These are phyloP conservation scores for Theonella swinhoei DNA, from an alignment of 37 sponge, comb jelly and placozoan genomes.

Conservation along the genomic window DNA sequence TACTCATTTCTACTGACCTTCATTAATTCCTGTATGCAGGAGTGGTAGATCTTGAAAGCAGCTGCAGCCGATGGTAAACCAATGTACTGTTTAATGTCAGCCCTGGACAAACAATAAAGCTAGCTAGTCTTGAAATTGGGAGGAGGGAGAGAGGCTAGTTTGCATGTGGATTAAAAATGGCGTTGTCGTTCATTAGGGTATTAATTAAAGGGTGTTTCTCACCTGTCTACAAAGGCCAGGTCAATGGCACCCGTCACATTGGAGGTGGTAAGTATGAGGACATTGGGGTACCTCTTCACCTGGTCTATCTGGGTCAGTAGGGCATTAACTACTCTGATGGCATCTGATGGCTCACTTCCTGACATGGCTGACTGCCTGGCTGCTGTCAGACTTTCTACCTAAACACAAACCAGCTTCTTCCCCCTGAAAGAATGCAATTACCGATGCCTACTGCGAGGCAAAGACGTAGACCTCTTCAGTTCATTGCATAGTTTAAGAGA, in stretches of 20 bases:
- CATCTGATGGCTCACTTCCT: slow-evolving; percentile 97
- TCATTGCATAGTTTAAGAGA: too few relatives aligned
- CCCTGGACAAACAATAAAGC: slow-evolving; percentile 43
- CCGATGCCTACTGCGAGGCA: too few relatives aligned
- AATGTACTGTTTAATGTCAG: slow-evolving; percentile 99
- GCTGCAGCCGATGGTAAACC: slow-evolving; percentile 87
- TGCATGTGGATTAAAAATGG: not conserved
- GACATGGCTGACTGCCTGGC: slow-evolving; percentile 90
- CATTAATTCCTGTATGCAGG: slow-evolving; percentile 89
- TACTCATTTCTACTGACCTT: slow-evolving; percentile 47
- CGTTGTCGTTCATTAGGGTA: not conserved
- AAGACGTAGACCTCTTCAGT: too few relatives aligned
- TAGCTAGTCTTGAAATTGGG: not conserved
- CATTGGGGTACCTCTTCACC: slow-evolving; percentile 91
- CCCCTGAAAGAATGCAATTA: too few relatives aligned
- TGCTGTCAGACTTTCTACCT: slow-evolving; percentile 96
- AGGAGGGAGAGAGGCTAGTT: too few relatives aligned
- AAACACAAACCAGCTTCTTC: too few relatives aligned
- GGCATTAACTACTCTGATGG: slow-evolving; percentile 98
- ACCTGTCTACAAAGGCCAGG: slow-evolving; percentile 99
- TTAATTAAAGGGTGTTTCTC: not conserved
- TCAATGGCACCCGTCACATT: slow-evolving; percentile 98
- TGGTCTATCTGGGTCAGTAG: slow-evolving; percentile 96
- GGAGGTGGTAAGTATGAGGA: slow-evolving; percentile 97
- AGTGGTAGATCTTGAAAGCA: slow-evolving; percentile 85